Base-by-base conservation (phyloP, 2,797 vertebrate genomes). In the Protosalanx chinensis region DNA sequence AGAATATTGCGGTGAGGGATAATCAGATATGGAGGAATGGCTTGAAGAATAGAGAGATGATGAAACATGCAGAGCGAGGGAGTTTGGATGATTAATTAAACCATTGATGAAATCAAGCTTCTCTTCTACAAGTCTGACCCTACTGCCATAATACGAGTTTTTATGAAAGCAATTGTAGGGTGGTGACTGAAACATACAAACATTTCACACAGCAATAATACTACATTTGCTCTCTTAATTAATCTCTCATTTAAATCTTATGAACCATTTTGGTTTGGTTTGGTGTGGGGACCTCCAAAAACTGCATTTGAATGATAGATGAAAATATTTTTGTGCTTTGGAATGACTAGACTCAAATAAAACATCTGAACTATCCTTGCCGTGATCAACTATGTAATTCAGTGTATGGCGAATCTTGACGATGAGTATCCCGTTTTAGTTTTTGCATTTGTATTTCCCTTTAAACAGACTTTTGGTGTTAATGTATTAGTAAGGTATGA, bases 81-180 rank as follows among this genome's bases (percentile, higher is more conserved):
- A 85, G 78, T 75, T 87, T 84, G 85, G 84, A 85, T 84, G 81
- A 88, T 91, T 85, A 85, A 89, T 89, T 84, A 83, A 87, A 86
- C 79, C 85, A 83, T 82, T 85, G 87, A 90, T 88, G 87, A 90
- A 87, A 87, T 79, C 67, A 51, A 84, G 64, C 72, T 67, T 75
- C 76, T 77, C 76, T 80, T 60, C 68, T 59, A 76, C 64, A 16
- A 66, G 23, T 46, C 79, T 60, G 59, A 82, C 80, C 84, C 75
- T 59, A 30, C 76, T 66, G 82, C 73, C 77, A 87, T 84, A 86
- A 88, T 85, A 82, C 85, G 82, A 84, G 79, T 78, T 53, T 20
- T 58, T 72, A 65, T 78, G 79, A 80, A 74, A 79, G 72, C 75
- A 70, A 78, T 83, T 74, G 76, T 80, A 30, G 72, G 74, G 84